Base-by-base conservation (phyloP, 1,140 invertebrate genomes). In the Proales similis region DNA sequence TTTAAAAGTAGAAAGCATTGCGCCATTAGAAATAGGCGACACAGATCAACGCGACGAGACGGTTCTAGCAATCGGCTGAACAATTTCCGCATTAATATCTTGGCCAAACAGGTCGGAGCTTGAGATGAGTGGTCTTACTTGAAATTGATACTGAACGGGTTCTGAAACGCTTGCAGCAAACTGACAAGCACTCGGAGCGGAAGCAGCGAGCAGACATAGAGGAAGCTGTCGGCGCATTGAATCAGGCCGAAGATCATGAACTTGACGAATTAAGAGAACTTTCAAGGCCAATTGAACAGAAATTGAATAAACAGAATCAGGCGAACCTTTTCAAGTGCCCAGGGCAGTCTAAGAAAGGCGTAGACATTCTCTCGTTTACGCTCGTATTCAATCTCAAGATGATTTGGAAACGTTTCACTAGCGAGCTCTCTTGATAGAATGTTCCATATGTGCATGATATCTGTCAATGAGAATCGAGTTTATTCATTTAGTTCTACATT, bases 171-270 rank as follows among this genome's bases (percentile, higher is more conserved):
- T 45, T 45, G 42, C 11, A 72, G 26, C 1, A 71, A 29, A 30
- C 88, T 90, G 71, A 94, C 79, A 12, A 88, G 66, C 74, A 96
- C 90, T 67, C 94, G 78, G 45, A 98, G 73, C 27, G 94, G 94
- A 67, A 99, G 79, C 81, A 97, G 95, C 48, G 94, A 97, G 72
- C 95, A 95, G 33, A 97, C 84, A 80, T 92, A 97, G 42, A 97
- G 80, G 75, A 98, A 93, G 22, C 92, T 92, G 79, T 99, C 94
- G n/a, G 88, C 84, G 79, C 93, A 98, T 78, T 88, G 80, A 71
- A 96, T 86, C 71, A 95, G 93, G 33, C 94, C 94, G 82, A 92
- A 97, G 0, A 82, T 80, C 83, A 96, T 88, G 72, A 98, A 96
- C 77, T 80, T 70, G 22, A 69, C 33, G 33, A 36, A 36, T 36